Evolutionary conservation across 2,888 invertebrate species (phyloP), one percentile per base, ranked within the genome.

Genomic region (Coelogynopora nodosa): DNA sequence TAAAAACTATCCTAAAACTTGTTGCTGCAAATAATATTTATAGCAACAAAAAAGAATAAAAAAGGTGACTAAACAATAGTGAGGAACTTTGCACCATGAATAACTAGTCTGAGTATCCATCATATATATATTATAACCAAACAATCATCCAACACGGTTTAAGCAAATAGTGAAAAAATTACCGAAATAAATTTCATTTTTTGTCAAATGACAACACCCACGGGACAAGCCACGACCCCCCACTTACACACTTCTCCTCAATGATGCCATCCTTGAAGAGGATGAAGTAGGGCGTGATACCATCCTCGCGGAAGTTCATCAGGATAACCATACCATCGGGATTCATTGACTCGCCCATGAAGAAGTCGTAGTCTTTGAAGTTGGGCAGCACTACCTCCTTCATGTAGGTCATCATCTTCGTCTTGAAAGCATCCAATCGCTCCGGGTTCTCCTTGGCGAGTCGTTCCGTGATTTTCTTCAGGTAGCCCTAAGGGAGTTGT

Each of bases 251-350:
- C 93, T 98, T 98, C 93, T 98, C 97, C 92, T 97, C 97, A 87
- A 95, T 94, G 88, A 98, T 94, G 88, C 97, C 98, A 90, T 97
- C 97, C 93, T 97, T 97, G 93, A 96, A 96, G 93, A 97, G 96
- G 95, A 97, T 96, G 92, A 98, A 93, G 89, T 96, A 94, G 84
- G 98, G 97, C 85, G 95, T 94, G 89, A 94, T 94, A 5, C 95
- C 96, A 89, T 96, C 94, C 88, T 97, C 97, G 91, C 96, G 94
- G 93, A 97, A 98, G 92, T 97, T 97, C 93, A 96, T 94, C 91
- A 98, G 94, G 88, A 95, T 96, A n/a, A 98, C 95, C 94, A 96
- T 95, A 89, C 96, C 97, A 89, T 97, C 97, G 88, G 90, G 90
- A 85, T 90, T 89, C 85, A 95, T 94, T 90, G 96, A 96, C 93